Evolutionary conservation across 2,113 vertebrate species (phyloP), one percentile per base, ranked within the genome.

Genomic region (Pholis gunnellus): DNA sequence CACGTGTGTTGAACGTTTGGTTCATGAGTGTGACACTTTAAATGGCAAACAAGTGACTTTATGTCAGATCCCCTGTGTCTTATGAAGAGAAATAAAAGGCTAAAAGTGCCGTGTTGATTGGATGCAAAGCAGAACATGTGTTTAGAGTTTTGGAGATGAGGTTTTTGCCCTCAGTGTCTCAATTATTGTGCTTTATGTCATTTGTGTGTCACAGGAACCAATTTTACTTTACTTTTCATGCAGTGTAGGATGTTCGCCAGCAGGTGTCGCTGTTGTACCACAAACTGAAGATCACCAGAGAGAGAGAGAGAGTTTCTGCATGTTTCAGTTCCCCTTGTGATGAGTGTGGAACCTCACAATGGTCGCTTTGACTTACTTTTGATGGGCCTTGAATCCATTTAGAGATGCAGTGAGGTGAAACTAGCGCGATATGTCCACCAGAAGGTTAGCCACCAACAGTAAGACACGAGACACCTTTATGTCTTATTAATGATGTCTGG

Each of bases 251-350:
- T 4, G n/a, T 56, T 79, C 2, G 14, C 93, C 95, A 94, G 44
- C 9, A 56, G 95, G 83, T 90, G 95, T 86, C 95, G 76, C 78
- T 87, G 84, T 92, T 90, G 79, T 10, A 72, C 70, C 42, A 83
- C 60, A 81, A 87, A 87, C 44, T 57, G 42, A 44, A 42, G n/a
- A 27, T 44, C 34, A 40, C 22, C 1, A 27, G 25, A 27, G 1
- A 57, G 3, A 17, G 29, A 29, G 14, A 72, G 2, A 13, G n/a
- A 50, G 57, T 73, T 42, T 57, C 64, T 72, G 2, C 6, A 17
- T 38, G 27, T 40, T 17, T 57, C 70, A n/a, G n/a, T 69, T 66
- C 0, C 0, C 9, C 13, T 57, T 40, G 15, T 34, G 57, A 54
- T 56, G 9, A 20, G 11, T 63, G 15, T 57, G 2, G 65, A 34